Percentiles rank a stretch among this genome's conserved stretches.
Evolutionary conservation across 1,140 invertebrate genomes (phyloP).

Genomic region (Conus ventricosus): DNA sequence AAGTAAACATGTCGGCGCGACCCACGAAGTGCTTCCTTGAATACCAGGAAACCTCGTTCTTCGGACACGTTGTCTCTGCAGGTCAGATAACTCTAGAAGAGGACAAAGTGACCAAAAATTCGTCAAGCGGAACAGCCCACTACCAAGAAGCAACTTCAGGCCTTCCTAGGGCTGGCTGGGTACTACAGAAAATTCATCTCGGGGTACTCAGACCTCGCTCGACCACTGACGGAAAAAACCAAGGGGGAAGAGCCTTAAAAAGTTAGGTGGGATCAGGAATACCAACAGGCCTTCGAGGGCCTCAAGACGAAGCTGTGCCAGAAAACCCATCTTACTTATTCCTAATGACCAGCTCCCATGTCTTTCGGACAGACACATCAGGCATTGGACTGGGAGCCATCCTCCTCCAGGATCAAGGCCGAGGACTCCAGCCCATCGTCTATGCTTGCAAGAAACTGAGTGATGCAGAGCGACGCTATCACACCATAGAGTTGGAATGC

Average conservation of each 20-base stretch:
- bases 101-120: background rate
- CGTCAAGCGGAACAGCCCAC: background rate
- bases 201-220: background rate
- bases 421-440: background rate
- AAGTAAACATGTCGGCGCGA: background rate
- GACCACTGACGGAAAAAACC: constrained; percentile 29
- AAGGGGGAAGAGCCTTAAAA: constrained; percentile 10
- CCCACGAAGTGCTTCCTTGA: constrained; percentile 12
- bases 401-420: background rate
- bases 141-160: background rate
- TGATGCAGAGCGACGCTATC: background rate
- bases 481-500: constrained; percentile 12
- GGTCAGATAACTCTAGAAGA: background rate
- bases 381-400: background rate
- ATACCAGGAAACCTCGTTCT: background rate
- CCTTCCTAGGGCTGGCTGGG: constrained; percentile 8
- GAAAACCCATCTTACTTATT: background rate
- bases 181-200: constrained; percentile 16
- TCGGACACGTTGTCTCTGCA: background rate
- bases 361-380: constrained; percentile 21
- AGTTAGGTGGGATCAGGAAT: background rate
- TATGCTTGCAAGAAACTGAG: constrained; percentile 10
- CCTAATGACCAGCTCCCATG: background rate
- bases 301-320: background rate
- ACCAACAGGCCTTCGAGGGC: background rate